Conservation (phyloP, 1,140 invertebrate genomes). For the Phymastichus coffea region DNA sequence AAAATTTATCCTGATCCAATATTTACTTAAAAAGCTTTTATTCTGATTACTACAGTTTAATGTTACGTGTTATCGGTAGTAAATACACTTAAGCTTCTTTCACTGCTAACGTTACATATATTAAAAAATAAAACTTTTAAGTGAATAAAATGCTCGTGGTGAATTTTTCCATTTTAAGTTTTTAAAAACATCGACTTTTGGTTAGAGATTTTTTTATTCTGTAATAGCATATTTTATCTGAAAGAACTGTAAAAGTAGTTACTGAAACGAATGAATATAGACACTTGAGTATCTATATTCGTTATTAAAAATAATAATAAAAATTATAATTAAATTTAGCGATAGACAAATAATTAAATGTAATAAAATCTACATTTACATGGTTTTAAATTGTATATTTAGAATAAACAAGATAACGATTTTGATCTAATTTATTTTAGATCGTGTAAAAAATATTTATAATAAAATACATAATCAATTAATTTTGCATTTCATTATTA, state of each 20-base stretch:
- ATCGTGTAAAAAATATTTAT: constrained; percentile 17
- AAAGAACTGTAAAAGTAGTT: neutral
- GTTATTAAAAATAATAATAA: neutral
- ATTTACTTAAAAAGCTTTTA: too few relatives aligned
- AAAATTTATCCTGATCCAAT: too few relatives aligned
- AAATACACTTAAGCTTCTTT: too few relatives aligned
- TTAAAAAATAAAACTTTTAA: neutral
- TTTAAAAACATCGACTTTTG: too few relatives aligned
- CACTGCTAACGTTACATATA: neutral
- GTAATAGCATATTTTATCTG: too few relatives aligned
- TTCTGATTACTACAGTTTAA: too few relatives aligned
- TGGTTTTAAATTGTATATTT: neutral
- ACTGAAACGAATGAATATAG: neutral
- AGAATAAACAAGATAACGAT: neutral
- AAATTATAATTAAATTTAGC: neutral
- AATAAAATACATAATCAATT: too few relatives aligned
- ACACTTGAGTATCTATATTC: neutral
- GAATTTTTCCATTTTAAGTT: neutral
- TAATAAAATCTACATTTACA: neutral
- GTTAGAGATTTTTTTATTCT: too few relatives aligned
- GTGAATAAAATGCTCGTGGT: neutral
- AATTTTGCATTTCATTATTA: neutral
- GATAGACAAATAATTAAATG: too few relatives aligned
- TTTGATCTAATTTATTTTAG: constrained; percentile 9
- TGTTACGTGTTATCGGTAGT: too few relatives aligned